Evolutionary conservation across 2,797 vertebrate species (phyloP).

Genomic region (Hemibagrus guttatus): DNA sequence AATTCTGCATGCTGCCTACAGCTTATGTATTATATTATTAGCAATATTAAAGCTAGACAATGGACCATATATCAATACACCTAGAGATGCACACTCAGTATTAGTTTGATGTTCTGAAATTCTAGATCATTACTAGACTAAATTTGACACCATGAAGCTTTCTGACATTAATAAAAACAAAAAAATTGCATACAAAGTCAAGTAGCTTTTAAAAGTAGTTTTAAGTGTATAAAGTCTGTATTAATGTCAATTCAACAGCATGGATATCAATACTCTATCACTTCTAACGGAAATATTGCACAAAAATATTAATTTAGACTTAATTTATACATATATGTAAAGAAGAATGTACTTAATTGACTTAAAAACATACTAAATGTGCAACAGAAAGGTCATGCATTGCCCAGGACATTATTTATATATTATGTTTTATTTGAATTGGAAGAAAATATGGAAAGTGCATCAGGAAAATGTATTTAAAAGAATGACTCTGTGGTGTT

Average conservation of each 20-base stretch:
- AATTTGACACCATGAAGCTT: not conserved
- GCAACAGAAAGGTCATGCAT: not conserved
- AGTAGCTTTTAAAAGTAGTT: not conserved
- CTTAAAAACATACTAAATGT: not conserved
- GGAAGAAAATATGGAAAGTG: not conserved
- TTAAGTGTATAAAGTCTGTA: not conserved
- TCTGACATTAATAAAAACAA: not conserved
- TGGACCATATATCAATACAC: not conserved
- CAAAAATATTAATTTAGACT: not conserved
- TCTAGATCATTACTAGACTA: not conserved
- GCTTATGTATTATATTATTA: not conserved
- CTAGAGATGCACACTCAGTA: not conserved
- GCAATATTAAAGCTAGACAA: too few relatives aligned
- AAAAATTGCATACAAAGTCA: not conserved
- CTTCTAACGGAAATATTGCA: not conserved
- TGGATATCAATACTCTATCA: not conserved
- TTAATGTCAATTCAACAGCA: not conserved
- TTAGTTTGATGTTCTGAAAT: not conserved
- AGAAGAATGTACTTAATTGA: not conserved
- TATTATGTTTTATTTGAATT: not conserved
- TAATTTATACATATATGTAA: not conserved
- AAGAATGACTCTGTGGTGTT: constrained; percentile 65
- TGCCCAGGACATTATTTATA: not conserved
- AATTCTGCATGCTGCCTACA: too few relatives aligned
- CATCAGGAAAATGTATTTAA: constrained; percentile 30